Evolutionary conservation across 2,797 vertebrate genomes (phyloP).

Genomic region (Melanogrammus aeglefinus): DNA sequence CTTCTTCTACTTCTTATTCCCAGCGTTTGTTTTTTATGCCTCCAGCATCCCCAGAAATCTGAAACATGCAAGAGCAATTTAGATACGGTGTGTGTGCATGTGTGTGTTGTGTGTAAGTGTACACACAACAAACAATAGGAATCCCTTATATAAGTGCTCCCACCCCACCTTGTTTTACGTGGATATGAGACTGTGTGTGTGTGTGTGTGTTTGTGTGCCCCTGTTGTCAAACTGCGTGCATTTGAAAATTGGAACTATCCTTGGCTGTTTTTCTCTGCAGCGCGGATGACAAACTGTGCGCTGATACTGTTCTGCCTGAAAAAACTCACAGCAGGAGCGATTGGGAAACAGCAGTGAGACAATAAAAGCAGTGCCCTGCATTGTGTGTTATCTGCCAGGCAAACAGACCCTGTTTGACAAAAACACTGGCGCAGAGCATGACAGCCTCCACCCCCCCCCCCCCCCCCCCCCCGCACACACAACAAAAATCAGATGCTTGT

Average conservation of each 20-base stretch:
- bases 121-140: neutral
- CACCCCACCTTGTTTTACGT: neutral
- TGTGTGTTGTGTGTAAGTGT: neutral
- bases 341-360: too few species aligned
- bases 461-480: too few species aligned
- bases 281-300: slow-evolving; percentile 44
- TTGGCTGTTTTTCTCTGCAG: slow-evolving; percentile 23
- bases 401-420: slow-evolving; percentile 39
- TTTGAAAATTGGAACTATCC: slow-evolving; percentile 44
- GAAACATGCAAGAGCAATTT: slow-evolving; percentile 31
- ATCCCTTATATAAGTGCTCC: neutral
- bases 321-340: neutral
- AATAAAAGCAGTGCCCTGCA: neutral
- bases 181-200: neutral
- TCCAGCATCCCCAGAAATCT: slow-evolving; percentile 17
- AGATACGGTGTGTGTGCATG: slow-evolving; percentile 1
- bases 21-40: slow-evolving; percentile 28
- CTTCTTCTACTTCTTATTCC: slow-evolving; percentile 7
- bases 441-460: neutral
- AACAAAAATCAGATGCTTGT: slow-evolving; percentile 21
- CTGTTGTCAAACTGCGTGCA: neutral
- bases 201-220: too few species aligned
- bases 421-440: slow-evolving; percentile 15
- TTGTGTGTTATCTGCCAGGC: slow-evolving; percentile 47
- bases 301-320: slow-evolving; percentile 47